Evolutionary conservation across 2,797 vertebrate species (phyloP).

Genomic region (Epinephelus coioides): DNA sequence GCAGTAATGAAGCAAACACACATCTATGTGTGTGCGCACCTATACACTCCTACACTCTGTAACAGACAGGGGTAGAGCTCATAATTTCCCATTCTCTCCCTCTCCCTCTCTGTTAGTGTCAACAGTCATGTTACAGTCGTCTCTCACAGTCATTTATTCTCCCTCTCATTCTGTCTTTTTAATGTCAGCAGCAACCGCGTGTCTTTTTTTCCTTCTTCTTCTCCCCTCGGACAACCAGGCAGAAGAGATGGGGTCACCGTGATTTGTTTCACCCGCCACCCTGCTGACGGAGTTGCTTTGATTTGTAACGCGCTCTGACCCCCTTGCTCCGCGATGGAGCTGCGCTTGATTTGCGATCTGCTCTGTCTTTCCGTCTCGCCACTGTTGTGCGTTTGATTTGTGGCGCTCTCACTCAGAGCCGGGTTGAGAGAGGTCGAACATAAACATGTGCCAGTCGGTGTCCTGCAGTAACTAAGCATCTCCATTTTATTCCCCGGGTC

Average conservation of each 20-base stretch:
- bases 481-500: neutral
- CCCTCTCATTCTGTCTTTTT: slow-evolving; percentile 53
- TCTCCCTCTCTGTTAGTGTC: slow-evolving; percentile 44
- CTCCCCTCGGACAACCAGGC: slow-evolving; percentile 34
- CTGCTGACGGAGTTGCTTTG: slow-evolving; percentile 53
- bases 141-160: slow-evolving; percentile 36
- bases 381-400: slow-evolving; percentile 65
- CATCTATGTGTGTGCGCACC: neutral
- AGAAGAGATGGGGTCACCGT: slow-evolving; percentile 73
- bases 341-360: slow-evolving; percentile 70
- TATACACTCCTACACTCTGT: neutral
- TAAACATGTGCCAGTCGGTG: slow-evolving; percentile 38
- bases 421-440: slow-evolving; percentile 24
- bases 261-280: slow-evolving; percentile 73
- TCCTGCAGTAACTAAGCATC: slow-evolving; percentile 45
- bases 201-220: neutral
- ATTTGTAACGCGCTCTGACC: slow-evolving; percentile 70
- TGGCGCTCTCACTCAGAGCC: neutral
- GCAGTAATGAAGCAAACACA: slow-evolving; percentile 22
- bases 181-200: slow-evolving; percentile 34
- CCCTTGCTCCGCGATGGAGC: slow-evolving; percentile 46
- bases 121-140: slow-evolving; percentile 21
- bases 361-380: slow-evolving; percentile 43
- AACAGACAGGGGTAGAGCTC: neutral
- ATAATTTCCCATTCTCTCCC: slow-evolving; percentile 18